Evolutionary conservation across 1,140 invertebrate genomes (phyloP), one percentile per base, ranked within the genome.

Genomic region (Phthorimaea operculella): DNA sequence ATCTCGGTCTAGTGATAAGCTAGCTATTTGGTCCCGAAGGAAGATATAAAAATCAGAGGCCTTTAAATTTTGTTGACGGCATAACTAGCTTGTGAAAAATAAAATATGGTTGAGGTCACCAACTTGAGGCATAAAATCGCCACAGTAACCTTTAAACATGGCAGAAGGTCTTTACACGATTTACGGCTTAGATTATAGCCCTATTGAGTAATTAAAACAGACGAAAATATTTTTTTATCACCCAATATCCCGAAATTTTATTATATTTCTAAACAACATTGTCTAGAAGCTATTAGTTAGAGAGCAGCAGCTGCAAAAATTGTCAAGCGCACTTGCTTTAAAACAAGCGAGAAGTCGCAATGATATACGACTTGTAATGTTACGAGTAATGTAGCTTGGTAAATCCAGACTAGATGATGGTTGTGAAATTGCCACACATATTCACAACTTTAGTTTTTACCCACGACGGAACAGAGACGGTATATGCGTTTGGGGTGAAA

Each of bases 1-100:
- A 68, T 70, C 65, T 64, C 55, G 52, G 59, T 58, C 45, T 52
- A 48, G 56, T 62, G 70, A 72, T 69, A 72, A 68, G 61, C 58
- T 56, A 33, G 54, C 17, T 60, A 49, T 45, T 53, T 39, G 28
- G 60, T 12, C 56, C 59, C 47, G 34, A 57, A 55, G 52, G 51
- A 17, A 60, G 52, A 61, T 59, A 62, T 60, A 57, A 52, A 62
- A 60, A 63, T 63, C 53, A 51, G 49, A 21, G 44, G 33, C 49
- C 50, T 42, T 63, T 47, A 53, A 52, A 57, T 60, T 60, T 60
- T 42, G 57, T 56, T 51, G 51, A 59, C n/a, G n/a, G n/a, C n/a
- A n/a, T n/a, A n/a, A n/a, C n/a, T n/a, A n/a, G n/a, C n/a, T n/a
- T n/a, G n/a, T n/a, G n/a, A n/a, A n/a, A n/a, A n/a, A n/a, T n/a